Conservation (phyloP, 1,140 invertebrate species). For the Coenobita brevimanus region DNA sequence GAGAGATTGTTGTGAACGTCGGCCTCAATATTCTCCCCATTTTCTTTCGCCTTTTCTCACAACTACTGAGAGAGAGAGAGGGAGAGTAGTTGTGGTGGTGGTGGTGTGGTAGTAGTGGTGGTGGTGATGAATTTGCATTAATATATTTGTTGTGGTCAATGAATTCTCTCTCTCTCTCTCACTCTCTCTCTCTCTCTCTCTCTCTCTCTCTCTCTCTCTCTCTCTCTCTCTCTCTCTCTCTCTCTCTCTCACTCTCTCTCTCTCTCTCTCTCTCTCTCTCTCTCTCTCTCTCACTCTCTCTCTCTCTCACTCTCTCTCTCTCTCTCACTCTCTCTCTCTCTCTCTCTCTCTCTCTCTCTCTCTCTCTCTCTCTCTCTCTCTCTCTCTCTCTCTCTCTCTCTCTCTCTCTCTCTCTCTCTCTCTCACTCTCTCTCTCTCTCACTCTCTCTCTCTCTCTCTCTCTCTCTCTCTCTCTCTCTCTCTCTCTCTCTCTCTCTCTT, state of each 20-base stretch:
- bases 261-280: not conserved
- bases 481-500: not conserved
- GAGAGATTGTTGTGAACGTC: too few relatives aligned
- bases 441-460: constrained; percentile 9
- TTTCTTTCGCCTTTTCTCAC: too few relatives aligned
- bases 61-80: too few relatives aligned
- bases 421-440: constrained; percentile 31
- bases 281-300: not conserved
- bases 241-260: not conserved
- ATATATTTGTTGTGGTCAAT: too few relatives aligned
- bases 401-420: constrained; percentile 37
- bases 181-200: constrained; percentile 12
- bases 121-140: too few relatives aligned
- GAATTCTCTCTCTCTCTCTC: too few relatives aligned
- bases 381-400: constrained; percentile 12
- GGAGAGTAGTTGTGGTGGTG: too few relatives aligned
- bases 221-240: not conserved
- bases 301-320: not conserved
- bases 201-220: constrained; percentile 31
- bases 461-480: not conserved
- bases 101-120: too few relatives aligned
- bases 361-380: not conserved
- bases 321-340: not conserved
- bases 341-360: not conserved
- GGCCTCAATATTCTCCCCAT: too few relatives aligned